Conservation (phyloP, 2,888 invertebrate species). For the Troides aeacus region DNA sequence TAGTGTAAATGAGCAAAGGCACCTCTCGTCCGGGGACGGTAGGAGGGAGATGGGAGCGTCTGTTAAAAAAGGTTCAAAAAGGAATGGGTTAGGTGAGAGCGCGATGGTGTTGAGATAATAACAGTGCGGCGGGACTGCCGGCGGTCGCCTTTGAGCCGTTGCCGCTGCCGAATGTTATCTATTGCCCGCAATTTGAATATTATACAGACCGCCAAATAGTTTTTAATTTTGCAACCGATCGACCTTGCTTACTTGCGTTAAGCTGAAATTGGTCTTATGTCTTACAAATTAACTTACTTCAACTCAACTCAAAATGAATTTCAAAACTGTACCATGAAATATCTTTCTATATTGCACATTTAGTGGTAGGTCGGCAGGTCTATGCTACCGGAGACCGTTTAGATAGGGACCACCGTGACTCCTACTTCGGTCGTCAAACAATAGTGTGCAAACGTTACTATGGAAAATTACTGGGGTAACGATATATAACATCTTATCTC, state of each 20-base stretch:
- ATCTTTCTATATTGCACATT: no score
- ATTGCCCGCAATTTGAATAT: constrained; percentile 71
- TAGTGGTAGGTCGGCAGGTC: no score
- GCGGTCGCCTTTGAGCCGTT: constrained; percentile 59
- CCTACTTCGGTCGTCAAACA: no score
- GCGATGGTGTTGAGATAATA: constrained; percentile 80
- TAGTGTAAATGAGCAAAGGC: constrained; percentile 65
- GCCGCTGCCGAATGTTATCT: constrained; percentile 68
- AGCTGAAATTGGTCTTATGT: not conserved
- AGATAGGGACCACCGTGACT: no score
- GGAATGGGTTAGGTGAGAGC: constrained; percentile 72
- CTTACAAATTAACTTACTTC: not conserved
- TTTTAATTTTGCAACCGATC: constrained; percentile 41
- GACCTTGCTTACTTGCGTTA: constrained; percentile 6
- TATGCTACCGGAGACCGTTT: no score
- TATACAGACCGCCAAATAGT: constrained; percentile 50
- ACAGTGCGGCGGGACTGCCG: constrained; percentile 64
- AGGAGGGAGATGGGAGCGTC: constrained; percentile 66
- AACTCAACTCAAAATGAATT: no score
- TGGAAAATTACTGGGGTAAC: no score
- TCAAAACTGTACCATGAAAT: no score
- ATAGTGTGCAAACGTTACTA: no score
- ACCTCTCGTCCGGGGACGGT: constrained; percentile 52
- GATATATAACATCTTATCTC: no score
- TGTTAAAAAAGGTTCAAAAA: constrained; percentile 58